These are phyloP conservation scores for Hydrozoanthus tunicans DNA, from an alignment of 64 coral and sea anemone species.

Conservation along the genomic window DNA sequence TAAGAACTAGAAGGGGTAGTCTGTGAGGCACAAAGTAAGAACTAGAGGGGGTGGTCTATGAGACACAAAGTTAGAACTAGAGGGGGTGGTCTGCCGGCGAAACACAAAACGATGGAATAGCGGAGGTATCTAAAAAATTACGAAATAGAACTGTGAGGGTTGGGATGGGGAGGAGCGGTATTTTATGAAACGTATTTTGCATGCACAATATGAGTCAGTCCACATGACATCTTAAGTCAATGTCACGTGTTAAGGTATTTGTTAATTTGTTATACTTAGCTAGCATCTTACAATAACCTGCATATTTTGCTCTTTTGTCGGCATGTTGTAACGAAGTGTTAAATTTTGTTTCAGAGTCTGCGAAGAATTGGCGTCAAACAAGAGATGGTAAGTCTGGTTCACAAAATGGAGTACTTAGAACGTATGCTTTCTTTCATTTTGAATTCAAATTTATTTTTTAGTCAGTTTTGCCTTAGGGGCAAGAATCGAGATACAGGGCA, in stretches of 20 bases:
- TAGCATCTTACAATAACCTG: background rate
- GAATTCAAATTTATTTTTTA: too few relatives aligned
- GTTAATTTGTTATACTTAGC: background rate
- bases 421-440: too few relatives aligned
- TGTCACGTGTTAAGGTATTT: too few relatives aligned
- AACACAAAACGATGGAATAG: background rate
- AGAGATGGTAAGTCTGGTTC: background rate
- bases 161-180: too few relatives aligned
- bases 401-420: too few relatives aligned
- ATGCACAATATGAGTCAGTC: too few relatives aligned
- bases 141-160: background rate
- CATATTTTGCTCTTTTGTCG: background rate
- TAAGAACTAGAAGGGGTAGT: conserved; percentile 8
- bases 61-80: background rate
- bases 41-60: background rate
- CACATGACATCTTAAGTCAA: too few relatives aligned
- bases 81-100: background rate
- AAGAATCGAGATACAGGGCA: too few relatives aligned
- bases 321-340: background rate
- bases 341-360: background rate
- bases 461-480: too few relatives aligned
- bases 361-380: background rate
- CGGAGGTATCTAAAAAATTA: conserved; percentile 4
- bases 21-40: background rate
- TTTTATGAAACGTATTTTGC: too few relatives aligned